Conservation (phyloP, 1,140 invertebrate species). For the Drosophila ambigua region DNA sequence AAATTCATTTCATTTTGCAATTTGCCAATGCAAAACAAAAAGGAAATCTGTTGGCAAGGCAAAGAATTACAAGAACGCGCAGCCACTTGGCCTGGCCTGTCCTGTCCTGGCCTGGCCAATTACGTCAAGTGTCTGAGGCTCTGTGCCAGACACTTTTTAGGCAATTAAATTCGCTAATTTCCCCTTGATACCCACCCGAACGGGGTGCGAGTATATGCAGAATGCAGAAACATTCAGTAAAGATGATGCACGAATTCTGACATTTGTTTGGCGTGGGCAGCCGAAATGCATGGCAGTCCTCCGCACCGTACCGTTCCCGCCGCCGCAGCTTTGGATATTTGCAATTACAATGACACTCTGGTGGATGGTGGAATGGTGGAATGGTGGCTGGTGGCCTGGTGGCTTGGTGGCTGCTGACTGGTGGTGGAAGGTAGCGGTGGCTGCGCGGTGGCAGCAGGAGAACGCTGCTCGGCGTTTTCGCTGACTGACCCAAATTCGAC, state of each 20-base stretch:
- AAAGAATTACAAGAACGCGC: slow-evolving; percentile 28
- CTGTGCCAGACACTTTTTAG: slow-evolving; percentile 69
- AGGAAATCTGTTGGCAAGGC: slow-evolving; percentile 24
- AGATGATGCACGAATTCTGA: slow-evolving; percentile 62
- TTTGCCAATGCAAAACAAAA: neutral
- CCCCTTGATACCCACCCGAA: slow-evolving; percentile 45
- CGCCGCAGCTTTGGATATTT: slow-evolving; percentile 66
- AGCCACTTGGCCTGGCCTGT: slow-evolving; percentile 45
- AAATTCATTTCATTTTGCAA: slow-evolving; percentile 30
- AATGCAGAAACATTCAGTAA: slow-evolving; percentile 19
- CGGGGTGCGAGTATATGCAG: slow-evolving; percentile 14
- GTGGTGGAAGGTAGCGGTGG: slow-evolving; percentile 5
- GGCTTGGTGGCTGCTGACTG: slow-evolving; percentile 17
- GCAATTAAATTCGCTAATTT: slow-evolving; percentile 82
- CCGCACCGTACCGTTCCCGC: slow-evolving; percentile 24
- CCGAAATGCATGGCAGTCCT: slow-evolving; percentile 54
- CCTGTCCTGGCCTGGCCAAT: slow-evolving; percentile 56
- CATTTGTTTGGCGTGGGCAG: slow-evolving; percentile 69
- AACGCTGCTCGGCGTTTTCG: slow-evolving; percentile 29
- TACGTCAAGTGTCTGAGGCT: slow-evolving; percentile 73
- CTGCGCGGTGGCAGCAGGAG: too few relatives aligned
- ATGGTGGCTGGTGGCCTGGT: slow-evolving; percentile 3
- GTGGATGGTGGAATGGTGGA: slow-evolving; percentile 13
- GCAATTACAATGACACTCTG: slow-evolving; percentile 82
- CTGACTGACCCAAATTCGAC: slow-evolving; percentile 79